Conservation (phyloP, 2,113 vertebrate genomes). For the Odontophorus gujanensis region DNA sequence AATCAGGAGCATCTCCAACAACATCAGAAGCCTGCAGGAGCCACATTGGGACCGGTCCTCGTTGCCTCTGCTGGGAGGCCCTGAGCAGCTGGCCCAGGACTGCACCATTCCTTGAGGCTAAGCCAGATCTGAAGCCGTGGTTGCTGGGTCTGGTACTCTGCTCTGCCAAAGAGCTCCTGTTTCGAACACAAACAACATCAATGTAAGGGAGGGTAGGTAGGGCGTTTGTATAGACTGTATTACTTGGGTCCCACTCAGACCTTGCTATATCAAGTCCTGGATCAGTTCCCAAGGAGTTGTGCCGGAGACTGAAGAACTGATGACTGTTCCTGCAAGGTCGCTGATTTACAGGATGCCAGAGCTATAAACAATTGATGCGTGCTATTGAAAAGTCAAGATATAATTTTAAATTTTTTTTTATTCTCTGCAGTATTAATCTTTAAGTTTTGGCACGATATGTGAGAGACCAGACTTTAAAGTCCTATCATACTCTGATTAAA, state of each 20-base stretch:
- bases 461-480: slow-evolving; percentile 24
- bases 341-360: background rate
- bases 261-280: background rate
- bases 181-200: background rate
- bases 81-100: background rate
- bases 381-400: background rate
- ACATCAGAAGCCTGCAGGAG: background rate
- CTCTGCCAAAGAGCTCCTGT: background rate
- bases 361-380: background rate
- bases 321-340: background rate
- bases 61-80: background rate
- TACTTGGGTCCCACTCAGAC: background rate
- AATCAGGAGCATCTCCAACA: background rate
- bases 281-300: background rate
- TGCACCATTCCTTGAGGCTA: rapidly evolving
- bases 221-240: background rate
- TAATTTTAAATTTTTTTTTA: background rate
- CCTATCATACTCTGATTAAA: background rate
- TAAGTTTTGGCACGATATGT: background rate
- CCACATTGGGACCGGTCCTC: background rate
- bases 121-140: background rate
- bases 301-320: background rate
- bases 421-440: background rate
- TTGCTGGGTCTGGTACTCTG: background rate
- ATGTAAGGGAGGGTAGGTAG: background rate